Percentiles rank a stretch among this genome's conserved stretches.
Evolutionary conservation across 1,140 invertebrate genomes (phyloP).

Genomic region (Orius insidiosus): DNA sequence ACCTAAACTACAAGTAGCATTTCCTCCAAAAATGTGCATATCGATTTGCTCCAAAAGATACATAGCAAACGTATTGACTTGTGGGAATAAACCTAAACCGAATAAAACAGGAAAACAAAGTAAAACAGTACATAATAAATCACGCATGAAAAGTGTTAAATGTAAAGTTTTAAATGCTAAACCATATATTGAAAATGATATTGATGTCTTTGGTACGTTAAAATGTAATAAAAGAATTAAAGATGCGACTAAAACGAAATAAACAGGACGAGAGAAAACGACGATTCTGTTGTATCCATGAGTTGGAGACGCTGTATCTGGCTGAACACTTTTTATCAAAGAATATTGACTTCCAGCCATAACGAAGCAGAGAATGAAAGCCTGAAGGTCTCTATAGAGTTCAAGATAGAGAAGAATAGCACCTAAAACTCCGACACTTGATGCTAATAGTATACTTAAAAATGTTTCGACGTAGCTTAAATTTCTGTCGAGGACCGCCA

Average conservation of each 20-base stretch:
- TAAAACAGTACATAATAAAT: constrained; percentile 61
- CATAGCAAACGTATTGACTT: constrained; percentile 93
- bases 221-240: constrained; percentile 52
- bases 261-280: constrained; percentile 83
- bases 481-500: constrained; percentile 87
- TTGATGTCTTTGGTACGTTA: constrained; percentile 28
- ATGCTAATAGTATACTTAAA: constrained; percentile 64
- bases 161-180: constrained; percentile 49
- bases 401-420: constrained; percentile 63
- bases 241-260: constrained; percentile 76
- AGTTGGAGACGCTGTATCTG: constrained; percentile 93
- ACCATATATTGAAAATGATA: constrained; percentile 51
- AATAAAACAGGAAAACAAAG: constrained; percentile 85
- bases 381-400: constrained; percentile 81
- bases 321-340: constrained; percentile 93
- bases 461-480: constrained; percentile 69
- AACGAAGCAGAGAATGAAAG: constrained; percentile 91
- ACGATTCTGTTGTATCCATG: constrained; percentile 96
- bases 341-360: constrained; percentile 96
- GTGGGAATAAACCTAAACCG: constrained; percentile 84
- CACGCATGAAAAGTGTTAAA: constrained; percentile 46
- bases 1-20: constrained; percentile 74
- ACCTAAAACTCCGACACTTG: constrained; percentile 72
- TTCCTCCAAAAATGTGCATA: constrained; percentile 95
- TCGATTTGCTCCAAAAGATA: constrained; percentile 91